These are phyloP conservation scores for Pipistrellus pygmaeus DNA, from an alignment of 2,797 vertebrate species.

Conservation along the genomic window DNA sequence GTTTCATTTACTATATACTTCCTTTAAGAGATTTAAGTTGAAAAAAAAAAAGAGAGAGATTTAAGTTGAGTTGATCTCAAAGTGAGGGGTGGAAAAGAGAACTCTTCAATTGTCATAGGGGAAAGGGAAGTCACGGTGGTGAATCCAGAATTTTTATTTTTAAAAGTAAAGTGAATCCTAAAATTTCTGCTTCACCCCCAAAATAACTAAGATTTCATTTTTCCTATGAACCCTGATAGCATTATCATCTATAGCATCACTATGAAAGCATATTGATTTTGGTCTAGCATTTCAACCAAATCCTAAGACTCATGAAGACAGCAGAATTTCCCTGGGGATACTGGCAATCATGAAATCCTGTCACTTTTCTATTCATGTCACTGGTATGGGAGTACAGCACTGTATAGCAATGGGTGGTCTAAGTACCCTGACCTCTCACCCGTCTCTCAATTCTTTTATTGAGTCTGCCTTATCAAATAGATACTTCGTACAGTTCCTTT, in stretches of 20 bases:
- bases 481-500: not conserved
- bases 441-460: not conserved
- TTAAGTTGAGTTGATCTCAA: slow-evolving; percentile 25
- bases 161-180: slow-evolving; percentile 27
- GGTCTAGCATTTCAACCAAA: not conserved
- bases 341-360: not conserved
- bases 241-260: not conserved
- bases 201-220: slow-evolving; percentile 26
- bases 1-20: slow-evolving; percentile 69
- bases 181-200: not conserved
- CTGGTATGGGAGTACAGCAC: not conserved
- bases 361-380: not conserved
- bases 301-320: not conserved
- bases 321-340: not conserved
- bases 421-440: not conserved
- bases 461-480: not conserved
- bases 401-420: not conserved
- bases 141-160: slow-evolving; percentile 10
- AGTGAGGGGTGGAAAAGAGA: slow-evolving; percentile 55
- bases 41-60: not conserved
- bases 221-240: not conserved
- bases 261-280: not conserved
- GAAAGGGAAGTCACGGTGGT: slow-evolving; percentile 66
- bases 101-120: slow-evolving; percentile 45
- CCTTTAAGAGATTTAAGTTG: slow-evolving; percentile 57